These are phyloP conservation scores for Aptenodytes forsteri DNA, from an alignment of 2,113 vertebrate genomes.

Conservation along the genomic window DNA sequence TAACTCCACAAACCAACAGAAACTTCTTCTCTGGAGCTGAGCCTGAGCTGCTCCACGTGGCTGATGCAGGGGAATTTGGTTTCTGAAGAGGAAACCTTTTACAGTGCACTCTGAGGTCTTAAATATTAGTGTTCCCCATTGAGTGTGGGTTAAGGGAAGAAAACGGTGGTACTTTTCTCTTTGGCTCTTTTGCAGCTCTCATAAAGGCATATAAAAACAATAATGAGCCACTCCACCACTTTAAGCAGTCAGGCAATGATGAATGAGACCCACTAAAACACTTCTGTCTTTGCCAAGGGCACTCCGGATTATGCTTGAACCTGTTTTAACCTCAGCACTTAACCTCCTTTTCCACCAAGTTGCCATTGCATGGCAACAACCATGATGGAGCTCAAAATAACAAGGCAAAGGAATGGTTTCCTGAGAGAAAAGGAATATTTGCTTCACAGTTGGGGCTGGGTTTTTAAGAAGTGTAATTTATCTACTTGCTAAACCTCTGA, in stretches of 20 bases:
- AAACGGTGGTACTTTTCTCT: background rate
- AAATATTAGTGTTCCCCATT: background rate
- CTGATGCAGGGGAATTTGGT: background rate
- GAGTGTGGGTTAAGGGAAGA: background rate
- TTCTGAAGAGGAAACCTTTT: background rate
- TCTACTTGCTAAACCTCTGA: background rate
- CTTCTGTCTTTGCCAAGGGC: slow-evolving; percentile 27
- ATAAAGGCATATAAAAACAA: slow-evolving; percentile 19
- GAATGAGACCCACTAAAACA: slow-evolving; percentile 29
- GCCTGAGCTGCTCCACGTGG: accelerated
- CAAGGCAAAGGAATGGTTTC: background rate
- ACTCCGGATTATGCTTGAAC: slow-evolving; percentile 40
- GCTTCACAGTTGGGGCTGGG: background rate
- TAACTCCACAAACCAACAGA: background rate
- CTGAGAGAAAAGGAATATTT: background rate
- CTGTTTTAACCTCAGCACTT: slow-evolving; percentile 42
- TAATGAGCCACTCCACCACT: slow-evolving; percentile 31
- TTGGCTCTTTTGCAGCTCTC: background rate
- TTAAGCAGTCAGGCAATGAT: slow-evolving; percentile 17
- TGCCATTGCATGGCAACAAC: background rate
- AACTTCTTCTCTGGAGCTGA: background rate
- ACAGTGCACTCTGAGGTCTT: background rate
- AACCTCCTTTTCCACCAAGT: background rate
- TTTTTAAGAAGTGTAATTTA: background rate
- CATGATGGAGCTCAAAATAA: background rate